phyloP scores from a whole-genome alignment of 2,113 vertebrate species.

The Isichthys henryi region DNA sequence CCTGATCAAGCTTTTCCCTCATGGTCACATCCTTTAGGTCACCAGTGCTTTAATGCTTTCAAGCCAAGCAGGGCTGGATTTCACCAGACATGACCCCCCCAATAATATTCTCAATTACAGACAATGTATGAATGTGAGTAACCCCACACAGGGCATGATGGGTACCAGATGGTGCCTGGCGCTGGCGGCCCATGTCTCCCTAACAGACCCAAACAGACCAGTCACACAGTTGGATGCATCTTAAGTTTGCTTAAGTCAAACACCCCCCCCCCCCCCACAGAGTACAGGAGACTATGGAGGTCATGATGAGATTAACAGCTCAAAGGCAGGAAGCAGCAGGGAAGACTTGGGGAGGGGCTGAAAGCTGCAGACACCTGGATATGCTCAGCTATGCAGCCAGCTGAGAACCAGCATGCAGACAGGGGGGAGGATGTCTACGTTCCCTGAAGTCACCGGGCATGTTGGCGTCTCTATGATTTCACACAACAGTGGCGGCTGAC shows the following conservation, averaged over 20 bases:
- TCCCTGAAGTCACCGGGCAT: background rate
- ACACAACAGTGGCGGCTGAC: background rate
- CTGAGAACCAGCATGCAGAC: background rate
- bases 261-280: background rate
- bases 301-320: background rate
- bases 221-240: background rate
- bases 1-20: background rate
- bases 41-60: background rate
- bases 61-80: background rate
- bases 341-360: background rate
- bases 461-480: background rate
- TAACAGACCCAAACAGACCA: background rate
- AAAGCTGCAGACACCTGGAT: background rate
- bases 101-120: background rate
- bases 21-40: background rate
- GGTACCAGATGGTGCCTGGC: background rate
- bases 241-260: background rate
- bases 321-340: background rate
- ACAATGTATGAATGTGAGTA: background rate
- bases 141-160: background rate
- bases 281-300: background rate
- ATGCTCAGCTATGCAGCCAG: background rate
- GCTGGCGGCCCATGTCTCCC: background rate
- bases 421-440: background rate
- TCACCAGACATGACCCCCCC: background rate